Evolutionary conservation across 2,888 invertebrate genomes (phyloP), one percentile per base, ranked within the genome.

Genomic region (Hemaris fuciformis): DNA sequence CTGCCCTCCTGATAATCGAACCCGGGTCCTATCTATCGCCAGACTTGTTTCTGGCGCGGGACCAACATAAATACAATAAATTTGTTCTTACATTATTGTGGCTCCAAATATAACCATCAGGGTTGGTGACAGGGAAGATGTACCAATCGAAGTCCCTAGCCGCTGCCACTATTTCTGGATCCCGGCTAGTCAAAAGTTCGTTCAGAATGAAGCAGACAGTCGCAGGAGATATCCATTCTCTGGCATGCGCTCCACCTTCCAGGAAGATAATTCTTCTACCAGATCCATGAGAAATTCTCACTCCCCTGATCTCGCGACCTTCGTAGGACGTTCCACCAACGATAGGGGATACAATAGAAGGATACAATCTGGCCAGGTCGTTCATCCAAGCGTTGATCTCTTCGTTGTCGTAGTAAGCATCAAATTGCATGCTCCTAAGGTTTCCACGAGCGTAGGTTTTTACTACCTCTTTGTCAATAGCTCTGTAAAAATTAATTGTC

Each of bases 161-260:
- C 60, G 96, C 82, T 3, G 88, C 81, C 15, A 93, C 87, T 0
- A 94, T 87, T 38, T 85, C 84, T 0, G 88, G 69, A 68, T 95
- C 91, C 0, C 80, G 74, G 58, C 94, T 95, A 0, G 93, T 94
- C 7, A 96, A 79, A 20, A 97, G 79, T 79, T 95, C 93, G 73
- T 96, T 94, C 15, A 96, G 93, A 31, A 96, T 93, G 85, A 93
- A 95, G 0, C 95, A 94, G 0, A 94, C 93, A 2, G 94, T 93
- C 0, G 95, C 94, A 2, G 95, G 93, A 0, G 94, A 90, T 42
- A 96, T 95, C 95, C 95, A 97, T 86, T 97, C 97, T 59, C 97
- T 93, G 0, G 96, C 94, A 80, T 96, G 96, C 63, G 96, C 95
- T 10, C 93, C 94, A 59, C 91, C 90, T 84, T 91, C 91, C 2